Conservation (phyloP, 1,140 invertebrate genomes). For the Probaryconus sp. region DNA sequence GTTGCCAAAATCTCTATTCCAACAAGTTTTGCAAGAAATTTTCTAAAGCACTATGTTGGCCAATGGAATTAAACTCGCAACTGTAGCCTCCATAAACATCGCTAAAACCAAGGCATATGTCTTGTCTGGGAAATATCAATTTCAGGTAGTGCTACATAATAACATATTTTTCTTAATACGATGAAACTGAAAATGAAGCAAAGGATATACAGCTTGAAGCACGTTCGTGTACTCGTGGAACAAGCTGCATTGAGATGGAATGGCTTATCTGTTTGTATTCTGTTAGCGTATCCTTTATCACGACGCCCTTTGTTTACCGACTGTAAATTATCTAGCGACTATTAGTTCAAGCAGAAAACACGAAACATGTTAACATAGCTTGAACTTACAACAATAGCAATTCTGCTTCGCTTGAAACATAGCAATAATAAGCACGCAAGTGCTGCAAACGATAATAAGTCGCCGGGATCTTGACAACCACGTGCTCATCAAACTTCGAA, state of each 20-base stretch:
- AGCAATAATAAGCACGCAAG: slow-evolving; percentile 37
- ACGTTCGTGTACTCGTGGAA: slow-evolving; percentile 39
- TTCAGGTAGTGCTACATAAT: not conserved
- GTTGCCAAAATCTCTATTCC: no score
- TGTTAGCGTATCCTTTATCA: slow-evolving; percentile 60
- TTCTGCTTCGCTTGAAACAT: slow-evolving; percentile 25
- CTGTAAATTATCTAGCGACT: slow-evolving; percentile 54
- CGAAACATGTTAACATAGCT: slow-evolving; percentile 53
- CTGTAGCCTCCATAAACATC: no score
- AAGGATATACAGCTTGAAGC: slow-evolving; percentile 36
- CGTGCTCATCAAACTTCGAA: slow-evolving; percentile 17
- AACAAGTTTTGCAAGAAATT: no score
- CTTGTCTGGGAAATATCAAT: not conserved
- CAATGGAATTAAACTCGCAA: no score
- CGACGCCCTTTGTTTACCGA: slow-evolving; percentile 47
- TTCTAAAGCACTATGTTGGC: no score
- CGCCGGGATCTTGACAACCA: slow-evolving; percentile 22
- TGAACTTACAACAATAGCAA: slow-evolving; percentile 56
- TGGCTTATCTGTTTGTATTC: slow-evolving; percentile 60
- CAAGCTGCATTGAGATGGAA: slow-evolving; percentile 54
- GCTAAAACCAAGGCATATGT: no score
- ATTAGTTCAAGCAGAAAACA: slow-evolving; percentile 61
- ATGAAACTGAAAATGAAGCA: slow-evolving; percentile 42
- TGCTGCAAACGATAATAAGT: slow-evolving; percentile 39
- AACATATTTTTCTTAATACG: slow-evolving; percentile 23